These are phyloP conservation scores for Alsophila aescularia DNA, from an alignment of 2,888 invertebrate species.

Conservation along the genomic window DNA sequence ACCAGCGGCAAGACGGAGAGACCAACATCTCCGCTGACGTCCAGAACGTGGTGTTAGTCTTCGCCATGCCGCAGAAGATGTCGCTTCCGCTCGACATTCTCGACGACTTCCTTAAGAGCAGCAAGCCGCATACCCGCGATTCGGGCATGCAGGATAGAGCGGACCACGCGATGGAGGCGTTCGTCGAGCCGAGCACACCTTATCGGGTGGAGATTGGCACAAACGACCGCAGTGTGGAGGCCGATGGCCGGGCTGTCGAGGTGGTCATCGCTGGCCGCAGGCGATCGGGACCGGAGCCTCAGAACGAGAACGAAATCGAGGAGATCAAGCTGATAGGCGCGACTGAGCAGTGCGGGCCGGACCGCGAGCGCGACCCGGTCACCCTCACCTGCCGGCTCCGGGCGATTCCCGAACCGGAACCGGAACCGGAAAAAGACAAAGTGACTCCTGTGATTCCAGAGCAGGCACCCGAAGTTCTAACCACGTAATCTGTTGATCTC, in stretches of 20 bases:
- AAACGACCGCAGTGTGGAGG: constrained; percentile 51
- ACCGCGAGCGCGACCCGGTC: constrained; percentile 86
- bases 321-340: constrained; percentile 86
- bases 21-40: constrained; percentile 89
- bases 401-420: background rate
- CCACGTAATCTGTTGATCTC: constrained; percentile 58
- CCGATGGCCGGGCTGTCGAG: constrained; percentile 61
- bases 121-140: constrained; percentile 37
- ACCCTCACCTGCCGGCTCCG: constrained; percentile 83
- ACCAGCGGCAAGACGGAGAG: constrained; percentile 92
- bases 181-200: constrained; percentile 88
- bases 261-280: constrained; percentile 71
- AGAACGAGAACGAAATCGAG: constrained; percentile 38
- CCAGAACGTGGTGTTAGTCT: constrained; percentile 88
- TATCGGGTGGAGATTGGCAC: constrained; percentile 87
- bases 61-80: constrained; percentile 82
- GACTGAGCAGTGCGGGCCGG: constrained; percentile 90
- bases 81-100: constrained; percentile 47
- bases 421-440: constrained; percentile 7
- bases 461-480: constrained; percentile 58
- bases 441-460: constrained; percentile 27
- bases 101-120: constrained; percentile 35
- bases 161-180: constrained; percentile 75
- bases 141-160: constrained; percentile 66
- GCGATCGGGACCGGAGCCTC: constrained; percentile 53